Conservation (phyloP, 2,113 vertebrate species). For the Upupa epops region DNA sequence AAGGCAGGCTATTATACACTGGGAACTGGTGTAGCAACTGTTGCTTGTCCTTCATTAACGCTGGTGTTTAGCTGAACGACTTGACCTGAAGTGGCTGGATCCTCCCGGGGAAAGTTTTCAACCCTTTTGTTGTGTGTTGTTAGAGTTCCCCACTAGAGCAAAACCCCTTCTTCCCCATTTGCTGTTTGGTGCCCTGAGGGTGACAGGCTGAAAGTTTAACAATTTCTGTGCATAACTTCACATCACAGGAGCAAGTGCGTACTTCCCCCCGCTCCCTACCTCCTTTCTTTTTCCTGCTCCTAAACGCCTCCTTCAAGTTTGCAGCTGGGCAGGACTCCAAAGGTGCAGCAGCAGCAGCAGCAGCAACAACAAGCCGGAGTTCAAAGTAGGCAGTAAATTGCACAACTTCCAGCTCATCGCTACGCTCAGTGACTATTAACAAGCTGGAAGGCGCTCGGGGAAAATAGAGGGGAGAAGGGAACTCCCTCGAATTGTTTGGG, state of each 20-base stretch:
- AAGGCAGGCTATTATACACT: not conserved
- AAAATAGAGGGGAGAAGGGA: constrained; percentile 47
- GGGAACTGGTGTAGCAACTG: constrained; percentile 50
- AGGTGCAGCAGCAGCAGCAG: constrained; percentile 71
- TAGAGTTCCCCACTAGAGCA: constrained; percentile 6
- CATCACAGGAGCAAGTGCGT: constrained; percentile 61
- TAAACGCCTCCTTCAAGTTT: constrained; percentile 71
- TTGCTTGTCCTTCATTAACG: constrained; percentile 5
- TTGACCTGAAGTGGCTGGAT: constrained; percentile 45
- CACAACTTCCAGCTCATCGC: constrained; percentile 77
- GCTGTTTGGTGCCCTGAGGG: constrained; percentile 42
- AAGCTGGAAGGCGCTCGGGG: constrained; percentile 51
- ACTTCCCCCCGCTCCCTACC: not conserved
- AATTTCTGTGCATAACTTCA: constrained; percentile 58
- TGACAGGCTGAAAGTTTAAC: constrained; percentile 58
- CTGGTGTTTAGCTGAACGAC: not conserved
- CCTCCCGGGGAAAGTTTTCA: constrained; percentile 17
- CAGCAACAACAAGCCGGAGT: constrained; percentile 73
- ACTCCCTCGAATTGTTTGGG: constrained; percentile 23
- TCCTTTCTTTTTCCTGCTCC: constrained; percentile 55
- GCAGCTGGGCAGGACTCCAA: constrained; percentile 79
- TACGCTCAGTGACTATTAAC: constrained; percentile 66
- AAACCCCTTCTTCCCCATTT: constrained; percentile 25
- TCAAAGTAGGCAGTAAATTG: constrained; percentile 80
- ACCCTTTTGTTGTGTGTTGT: not conserved